phyloP scores from a whole-genome alignment of 1,140 invertebrate genomes.

The Diorhabda elongata region DNA sequence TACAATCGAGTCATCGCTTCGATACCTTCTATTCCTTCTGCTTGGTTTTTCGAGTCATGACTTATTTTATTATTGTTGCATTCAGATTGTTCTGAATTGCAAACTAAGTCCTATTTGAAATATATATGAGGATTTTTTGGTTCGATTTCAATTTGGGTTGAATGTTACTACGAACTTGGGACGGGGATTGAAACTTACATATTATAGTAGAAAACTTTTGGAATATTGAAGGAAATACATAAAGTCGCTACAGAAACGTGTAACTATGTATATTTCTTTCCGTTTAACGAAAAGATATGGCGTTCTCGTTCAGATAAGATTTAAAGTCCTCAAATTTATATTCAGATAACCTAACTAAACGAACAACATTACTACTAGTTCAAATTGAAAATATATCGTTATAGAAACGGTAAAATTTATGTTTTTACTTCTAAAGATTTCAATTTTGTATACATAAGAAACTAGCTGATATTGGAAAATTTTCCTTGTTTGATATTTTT shows the following conservation, averaged over 20 bases:
- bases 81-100: conserved; percentile 21
- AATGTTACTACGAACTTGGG: not conserved
- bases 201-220: conserved; percentile 1
- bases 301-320: no score
- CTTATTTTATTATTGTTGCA: conserved; percentile 31
- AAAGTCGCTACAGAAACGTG: not conserved
- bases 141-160: not conserved
- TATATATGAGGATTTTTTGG: conserved; percentile 1
- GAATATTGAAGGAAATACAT: conserved; percentile 2
- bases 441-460: no score
- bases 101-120: conserved; percentile 7
- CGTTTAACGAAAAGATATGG: not conserved
- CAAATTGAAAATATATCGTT: no score
- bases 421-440: no score
- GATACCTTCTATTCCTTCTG: not conserved
- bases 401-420: no score
- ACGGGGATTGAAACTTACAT: conserved; percentile 2
- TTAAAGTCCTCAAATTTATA: no score
- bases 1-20: conserved; percentile 9
- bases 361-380: no score
- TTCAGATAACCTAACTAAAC: no score
- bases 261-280: conserved; percentile 3
- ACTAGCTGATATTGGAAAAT: no score
- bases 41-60: conserved; percentile 21
- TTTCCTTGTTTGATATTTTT: no score